Evolutionary conservation across 2,113 vertebrate species (phyloP).

Genomic region (Tupaia tana): DNA sequence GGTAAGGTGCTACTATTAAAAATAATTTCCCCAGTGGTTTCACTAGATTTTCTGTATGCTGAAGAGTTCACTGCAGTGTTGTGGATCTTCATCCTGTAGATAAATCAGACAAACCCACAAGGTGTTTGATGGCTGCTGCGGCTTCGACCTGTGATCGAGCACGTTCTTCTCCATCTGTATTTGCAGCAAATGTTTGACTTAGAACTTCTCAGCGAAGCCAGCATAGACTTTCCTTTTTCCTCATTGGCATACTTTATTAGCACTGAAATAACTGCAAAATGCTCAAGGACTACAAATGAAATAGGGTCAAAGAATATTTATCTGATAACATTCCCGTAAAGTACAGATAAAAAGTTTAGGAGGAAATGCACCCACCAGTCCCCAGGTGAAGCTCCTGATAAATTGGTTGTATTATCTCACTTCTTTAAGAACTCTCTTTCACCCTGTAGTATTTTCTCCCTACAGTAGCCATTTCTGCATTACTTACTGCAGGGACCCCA

Average conservation of each 20-base stretch:
- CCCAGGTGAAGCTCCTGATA: neutral
- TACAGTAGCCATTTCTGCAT: neutral
- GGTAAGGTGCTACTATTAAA: constrained; percentile 20
- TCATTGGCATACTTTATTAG: constrained; percentile 32
- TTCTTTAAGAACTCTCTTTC: neutral
- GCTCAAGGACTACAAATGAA: neutral
- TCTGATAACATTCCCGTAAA: neutral
- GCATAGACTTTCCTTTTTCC: neutral
- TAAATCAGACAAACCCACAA: neutral
- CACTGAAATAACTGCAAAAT: neutral
- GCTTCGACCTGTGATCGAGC: neutral
- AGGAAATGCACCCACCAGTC: neutral
- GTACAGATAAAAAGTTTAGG: neutral
- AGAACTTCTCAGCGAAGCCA: neutral
- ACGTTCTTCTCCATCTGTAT: neutral
- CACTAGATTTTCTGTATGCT: neutral
- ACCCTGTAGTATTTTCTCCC: neutral
- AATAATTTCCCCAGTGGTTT: constrained; percentile 43
- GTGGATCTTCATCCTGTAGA: constrained; percentile 21
- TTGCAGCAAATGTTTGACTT: neutral
- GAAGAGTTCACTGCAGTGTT: neutral
- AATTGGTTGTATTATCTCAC: neutral
- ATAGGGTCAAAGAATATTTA: neutral
- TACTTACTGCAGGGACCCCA: neutral
- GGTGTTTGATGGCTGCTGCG: neutral